Conservation (phyloP, 2,888 invertebrate genomes). For the Zaprionus lineosus region DNA sequence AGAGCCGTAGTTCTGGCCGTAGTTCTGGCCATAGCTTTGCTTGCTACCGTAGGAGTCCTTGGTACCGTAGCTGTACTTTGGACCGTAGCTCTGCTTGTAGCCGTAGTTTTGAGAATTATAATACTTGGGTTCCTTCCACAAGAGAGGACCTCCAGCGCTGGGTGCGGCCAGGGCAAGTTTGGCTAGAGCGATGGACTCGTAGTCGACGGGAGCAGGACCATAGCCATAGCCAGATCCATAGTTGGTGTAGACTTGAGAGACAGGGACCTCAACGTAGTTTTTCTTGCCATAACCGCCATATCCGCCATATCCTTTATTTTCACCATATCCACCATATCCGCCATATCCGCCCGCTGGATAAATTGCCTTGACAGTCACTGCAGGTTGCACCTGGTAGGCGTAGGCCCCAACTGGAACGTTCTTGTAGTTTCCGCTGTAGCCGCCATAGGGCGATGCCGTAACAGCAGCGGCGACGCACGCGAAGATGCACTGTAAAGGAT, state of each 20-base stretch:
- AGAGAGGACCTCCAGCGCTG: conserved; percentile 50
- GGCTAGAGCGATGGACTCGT: conserved; percentile 56
- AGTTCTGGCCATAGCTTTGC: conserved; percentile 32
- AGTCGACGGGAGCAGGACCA: conserved; percentile 56
- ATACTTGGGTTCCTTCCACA: conserved; percentile 38
- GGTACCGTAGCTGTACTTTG: conserved; percentile 21
- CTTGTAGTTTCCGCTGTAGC: conserved; percentile 27
- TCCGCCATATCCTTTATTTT: conserved; percentile 9
- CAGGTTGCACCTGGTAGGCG: conserved; percentile 69
- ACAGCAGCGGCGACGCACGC: conserved; percentile 62
- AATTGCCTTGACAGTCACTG: conserved; percentile 58
- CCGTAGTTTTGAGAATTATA: no score
- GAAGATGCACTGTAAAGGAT: conserved; percentile 56
- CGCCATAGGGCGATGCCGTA: conserved; percentile 46
- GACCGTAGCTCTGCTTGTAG: conserved; percentile 34
- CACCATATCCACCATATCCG: conserved; percentile 32
- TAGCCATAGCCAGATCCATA: conserved; percentile 32
- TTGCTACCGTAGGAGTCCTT: conserved; percentile 23
- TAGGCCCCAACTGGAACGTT: conserved; percentile 52
- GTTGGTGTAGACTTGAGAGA: conserved; percentile 37
- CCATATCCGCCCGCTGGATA: conserved; percentile 52
- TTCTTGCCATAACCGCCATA: conserved; percentile 41
- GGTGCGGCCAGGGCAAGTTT: conserved; percentile 62
- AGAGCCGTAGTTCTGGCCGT: conserved; percentile 6
- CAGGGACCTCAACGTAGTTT: conserved; percentile 45